A percentile compares a stretch with the other conserved stretches of the same genome.
phyloP scores from a whole-genome alignment of 2,113 vertebrate species.

The Aphyosemion australe region DNA sequence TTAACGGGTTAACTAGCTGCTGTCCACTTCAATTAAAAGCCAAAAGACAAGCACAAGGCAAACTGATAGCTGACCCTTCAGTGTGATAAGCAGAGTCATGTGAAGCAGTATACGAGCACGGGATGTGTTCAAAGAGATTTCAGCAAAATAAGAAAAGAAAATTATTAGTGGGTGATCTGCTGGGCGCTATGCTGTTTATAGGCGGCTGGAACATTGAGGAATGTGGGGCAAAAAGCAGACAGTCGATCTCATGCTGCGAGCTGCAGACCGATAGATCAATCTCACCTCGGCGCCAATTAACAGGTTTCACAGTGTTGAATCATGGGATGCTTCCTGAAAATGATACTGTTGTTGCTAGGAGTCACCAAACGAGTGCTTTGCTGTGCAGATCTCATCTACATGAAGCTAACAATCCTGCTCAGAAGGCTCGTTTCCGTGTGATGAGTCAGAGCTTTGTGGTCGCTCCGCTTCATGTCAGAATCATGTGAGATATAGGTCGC shows the following conservation, averaged over 20 bases:
- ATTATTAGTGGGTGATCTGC: constrained; percentile 16
- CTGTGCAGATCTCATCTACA: constrained; percentile 19
- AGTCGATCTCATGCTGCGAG: constrained; percentile 48
- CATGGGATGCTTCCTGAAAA: constrained; percentile 28
- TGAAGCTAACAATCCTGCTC: constrained; percentile 27
- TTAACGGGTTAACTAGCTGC: neutral
- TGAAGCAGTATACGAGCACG: neutral
- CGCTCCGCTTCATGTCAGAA: constrained; percentile 53
- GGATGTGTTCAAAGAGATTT: neutral
- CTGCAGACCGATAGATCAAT: constrained; percentile 41
- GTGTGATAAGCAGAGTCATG: constrained; percentile 8
- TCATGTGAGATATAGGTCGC: constrained; percentile 65
- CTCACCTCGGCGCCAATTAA: constrained; percentile 21
- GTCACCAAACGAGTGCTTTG: constrained; percentile 10
- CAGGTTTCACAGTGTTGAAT: constrained; percentile 12
- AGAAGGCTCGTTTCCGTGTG: constrained; percentile 37
- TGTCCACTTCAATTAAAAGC: constrained; percentile 3
- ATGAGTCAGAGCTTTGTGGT: constrained; percentile 68
- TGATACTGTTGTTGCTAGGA: constrained; percentile 1
- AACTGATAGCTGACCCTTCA: constrained; percentile 8
- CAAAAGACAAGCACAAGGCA: neutral
- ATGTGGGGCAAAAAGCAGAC: constrained; percentile 47
- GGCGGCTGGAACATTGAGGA: constrained; percentile 14
- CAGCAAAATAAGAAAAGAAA: constrained; percentile 4
- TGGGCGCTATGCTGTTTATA: neutral